Percentiles rank a stretch among this genome's conserved stretches.
These are phyloP conservation scores for Dynastes maya DNA, from an alignment of 2,888 invertebrate genomes.

Conservation along the genomic window DNA sequence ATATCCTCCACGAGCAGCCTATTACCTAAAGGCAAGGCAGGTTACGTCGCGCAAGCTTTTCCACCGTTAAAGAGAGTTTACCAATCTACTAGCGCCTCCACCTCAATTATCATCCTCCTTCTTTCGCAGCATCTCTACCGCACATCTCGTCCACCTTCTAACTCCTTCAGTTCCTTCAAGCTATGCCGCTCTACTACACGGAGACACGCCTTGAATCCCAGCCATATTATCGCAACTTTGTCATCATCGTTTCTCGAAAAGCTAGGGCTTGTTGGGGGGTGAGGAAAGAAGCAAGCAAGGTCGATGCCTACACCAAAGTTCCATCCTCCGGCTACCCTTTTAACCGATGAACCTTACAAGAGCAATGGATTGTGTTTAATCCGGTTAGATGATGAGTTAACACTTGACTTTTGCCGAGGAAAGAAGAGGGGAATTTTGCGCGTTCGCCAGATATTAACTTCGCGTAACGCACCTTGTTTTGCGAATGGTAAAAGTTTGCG, in stretches of 20 bases:
- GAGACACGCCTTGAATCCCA: constrained; percentile 1
- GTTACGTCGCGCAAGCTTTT: background rate
- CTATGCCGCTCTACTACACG: background rate
- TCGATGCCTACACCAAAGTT: background rate
- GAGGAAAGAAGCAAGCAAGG: background rate
- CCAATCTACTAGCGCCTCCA: background rate
- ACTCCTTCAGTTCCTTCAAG: background rate
- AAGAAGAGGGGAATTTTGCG: constrained; percentile 4
- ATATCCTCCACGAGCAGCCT: background rate
- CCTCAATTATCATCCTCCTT: background rate
- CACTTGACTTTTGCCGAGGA: constrained; percentile 54
- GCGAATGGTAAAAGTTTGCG: background rate
- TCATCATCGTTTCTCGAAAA: constrained; percentile 30
- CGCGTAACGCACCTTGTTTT: background rate
- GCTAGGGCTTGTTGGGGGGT: background rate
- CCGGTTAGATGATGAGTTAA: constrained; percentile 58
- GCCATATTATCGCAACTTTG: constrained; percentile 48
- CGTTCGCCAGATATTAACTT: constrained; percentile 32
- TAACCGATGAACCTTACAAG: constrained; percentile 43
- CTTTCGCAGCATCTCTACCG: background rate
- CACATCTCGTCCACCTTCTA: background rate
- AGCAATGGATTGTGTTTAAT: constrained; percentile 57
- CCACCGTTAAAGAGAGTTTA: background rate
- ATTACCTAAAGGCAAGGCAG: background rate
- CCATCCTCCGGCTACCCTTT: constrained; percentile 27